Base-by-base conservation (phyloP, 2,888 invertebrate genomes). In the Lycophotia porphyrea region DNA sequence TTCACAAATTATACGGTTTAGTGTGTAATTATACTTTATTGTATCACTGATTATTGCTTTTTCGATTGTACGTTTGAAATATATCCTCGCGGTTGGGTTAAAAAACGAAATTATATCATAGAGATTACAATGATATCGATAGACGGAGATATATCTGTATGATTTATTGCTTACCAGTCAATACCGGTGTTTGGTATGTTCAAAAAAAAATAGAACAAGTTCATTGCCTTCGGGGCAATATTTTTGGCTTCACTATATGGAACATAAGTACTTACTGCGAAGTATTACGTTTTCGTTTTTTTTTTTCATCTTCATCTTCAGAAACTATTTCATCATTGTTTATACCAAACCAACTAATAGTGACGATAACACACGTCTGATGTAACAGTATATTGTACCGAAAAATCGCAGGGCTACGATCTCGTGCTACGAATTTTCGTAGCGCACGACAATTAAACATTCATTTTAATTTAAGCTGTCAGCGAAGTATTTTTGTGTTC, bases 1-100 rank as follows among this genome's bases (percentile, higher is more conserved):
- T 93, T 94, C 90, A 89, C 88, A 95, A 95, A 96, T 96, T 95
- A 96, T 95, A 95, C 87, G 92, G 90, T 91, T 92, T 90, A 89
- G 91, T 90, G 88, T 94, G 92, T 95, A 95, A 96, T 96, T 95
- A 96, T 93, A 90, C 89, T 90, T 91, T 91, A 91, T 91, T 88
- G 89, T 91, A 91, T 92, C 92, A 93, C 92, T 93, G 93, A 95
- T 95, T 95, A 94, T 95, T 94, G 91, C 94, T 94, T 94, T 95
- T 94, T 93, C 89, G 91, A 91, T 90, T 89, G 90, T 88, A 68
- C 64, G 74, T 91, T 90, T 92, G 91, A 92, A 88, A 94, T 93
- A 92, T 93, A 93, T 93, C 89, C 90, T 88, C 85, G 84, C 84
- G 81, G 78, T 84, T 85, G 74, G 81, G 76, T 86, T 74, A 84